A percentile compares a stretch with the other conserved stretches of the same genome.
Conservation (phyloP, 2,888 invertebrate species). For the Drosophila stalkeri region DNA sequence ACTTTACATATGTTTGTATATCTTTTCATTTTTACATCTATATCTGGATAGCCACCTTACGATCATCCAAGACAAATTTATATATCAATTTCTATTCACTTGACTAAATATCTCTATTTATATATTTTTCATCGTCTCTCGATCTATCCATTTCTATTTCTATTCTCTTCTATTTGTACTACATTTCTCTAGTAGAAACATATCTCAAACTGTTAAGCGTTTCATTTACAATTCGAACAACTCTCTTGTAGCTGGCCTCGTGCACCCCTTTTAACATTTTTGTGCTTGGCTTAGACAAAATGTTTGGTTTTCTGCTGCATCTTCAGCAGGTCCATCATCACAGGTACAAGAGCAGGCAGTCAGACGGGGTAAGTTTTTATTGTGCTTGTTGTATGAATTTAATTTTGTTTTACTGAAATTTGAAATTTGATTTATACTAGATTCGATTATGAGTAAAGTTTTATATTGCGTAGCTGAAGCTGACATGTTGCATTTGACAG, state of each 20-base stretch:
- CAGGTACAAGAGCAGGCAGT: constrained; percentile 55
- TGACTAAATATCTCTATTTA: too few relatives aligned
- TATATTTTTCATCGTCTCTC: too few relatives aligned
- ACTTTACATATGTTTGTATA: too few relatives aligned
- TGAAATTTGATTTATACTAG: constrained; percentile 65
- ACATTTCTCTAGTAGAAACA: not conserved
- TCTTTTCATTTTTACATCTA: too few relatives aligned
- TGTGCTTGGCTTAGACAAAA: constrained; percentile 30
- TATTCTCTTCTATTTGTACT: too few relatives aligned
- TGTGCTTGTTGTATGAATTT: constrained; percentile 11
- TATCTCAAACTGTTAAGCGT: not conserved
- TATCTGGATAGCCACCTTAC: too few relatives aligned
- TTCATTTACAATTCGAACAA: not conserved
- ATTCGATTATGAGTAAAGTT: constrained; percentile 62
- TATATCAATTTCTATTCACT: too few relatives aligned
- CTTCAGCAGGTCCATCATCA: constrained; percentile 63
- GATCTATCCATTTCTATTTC: too few relatives aligned
- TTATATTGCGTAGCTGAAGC: constrained; percentile 9
- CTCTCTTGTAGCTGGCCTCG: not conserved
- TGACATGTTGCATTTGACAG: constrained; percentile 58
- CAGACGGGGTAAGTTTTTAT: constrained; percentile 33
- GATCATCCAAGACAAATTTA: too few relatives aligned
- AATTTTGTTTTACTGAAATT: constrained; percentile 26
- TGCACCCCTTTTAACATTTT: constrained; percentile 32
- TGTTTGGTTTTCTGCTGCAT: constrained; percentile 35